phyloP scores from a whole-genome alignment of 2,113 vertebrate genomes.

The Clarias gariepinus region DNA sequence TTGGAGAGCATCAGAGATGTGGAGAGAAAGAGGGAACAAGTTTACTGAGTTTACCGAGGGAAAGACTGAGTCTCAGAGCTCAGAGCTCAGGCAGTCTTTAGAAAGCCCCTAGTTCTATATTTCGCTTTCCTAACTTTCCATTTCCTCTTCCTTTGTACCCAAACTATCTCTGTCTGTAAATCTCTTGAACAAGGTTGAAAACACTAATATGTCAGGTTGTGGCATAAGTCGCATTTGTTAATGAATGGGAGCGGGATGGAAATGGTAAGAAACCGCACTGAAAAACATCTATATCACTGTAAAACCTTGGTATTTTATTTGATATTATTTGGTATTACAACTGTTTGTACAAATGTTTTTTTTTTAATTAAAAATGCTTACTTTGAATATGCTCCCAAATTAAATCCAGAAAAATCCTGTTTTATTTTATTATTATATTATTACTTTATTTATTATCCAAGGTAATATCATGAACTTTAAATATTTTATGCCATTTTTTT shows the following conservation, averaged over 20 bases:
- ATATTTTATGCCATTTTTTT: neutral
- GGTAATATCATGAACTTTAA: neutral
- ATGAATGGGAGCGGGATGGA: neutral
- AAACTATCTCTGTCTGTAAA: neutral
- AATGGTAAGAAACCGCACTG: neutral
- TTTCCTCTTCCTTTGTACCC: neutral
- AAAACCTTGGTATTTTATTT: neutral
- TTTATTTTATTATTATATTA: neutral
- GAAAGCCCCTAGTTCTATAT: conserved; percentile 30
- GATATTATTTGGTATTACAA: neutral
- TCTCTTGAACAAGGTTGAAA: neutral
- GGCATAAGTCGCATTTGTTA: neutral
- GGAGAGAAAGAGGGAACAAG: neutral
- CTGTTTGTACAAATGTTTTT: too few relatives aligned
- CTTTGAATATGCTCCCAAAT: neutral
- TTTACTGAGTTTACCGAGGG: neutral
- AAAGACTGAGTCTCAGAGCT: conserved; percentile 37
- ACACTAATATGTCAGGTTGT: neutral
- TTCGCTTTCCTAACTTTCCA: neutral
- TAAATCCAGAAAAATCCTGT: neutral
- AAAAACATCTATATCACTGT: neutral
- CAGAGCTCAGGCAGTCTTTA: conserved; percentile 42
- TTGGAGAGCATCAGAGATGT: conserved; percentile 9
- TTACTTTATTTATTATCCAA: neutral
- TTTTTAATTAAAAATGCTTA: too few relatives aligned